Percentiles rank a stretch among this genome's conserved stretches.
Conservation (phyloP, 1,140 invertebrate genomes). For the Listronotus oregonensis region DNA sequence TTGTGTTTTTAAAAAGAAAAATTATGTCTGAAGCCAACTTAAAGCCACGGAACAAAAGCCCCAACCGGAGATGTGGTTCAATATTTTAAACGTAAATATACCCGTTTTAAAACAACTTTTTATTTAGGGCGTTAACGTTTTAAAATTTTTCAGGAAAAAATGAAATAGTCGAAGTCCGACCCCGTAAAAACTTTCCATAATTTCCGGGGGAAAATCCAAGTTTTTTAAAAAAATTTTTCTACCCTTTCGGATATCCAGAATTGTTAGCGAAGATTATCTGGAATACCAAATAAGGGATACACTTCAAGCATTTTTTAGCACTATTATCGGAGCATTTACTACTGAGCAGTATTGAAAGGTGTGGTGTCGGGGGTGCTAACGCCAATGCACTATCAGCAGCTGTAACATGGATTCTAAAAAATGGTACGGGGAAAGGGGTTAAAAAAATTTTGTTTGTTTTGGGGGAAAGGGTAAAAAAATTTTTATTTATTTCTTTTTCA, state of each 20-base stretch:
- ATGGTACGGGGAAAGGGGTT: conserved; percentile 82
- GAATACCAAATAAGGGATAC: conserved; percentile 95
- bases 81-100: conserved; percentile 23
- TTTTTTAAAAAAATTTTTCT: conserved; percentile 49
- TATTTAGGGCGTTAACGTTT: not conserved
- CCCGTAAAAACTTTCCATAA: conserved; percentile 6
- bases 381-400: conserved; percentile 90
- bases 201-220: conserved; percentile 23
- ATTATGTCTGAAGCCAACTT: conserved; percentile 24
- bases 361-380: conserved; percentile 84
- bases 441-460: conserved; percentile 92
- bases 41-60: conserved; percentile 37
- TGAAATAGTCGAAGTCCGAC: conserved; percentile 29
- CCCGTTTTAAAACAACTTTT: not conserved
- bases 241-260: conserved; percentile 86
- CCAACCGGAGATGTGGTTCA: conserved; percentile 29
- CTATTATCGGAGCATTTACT: conserved; percentile 73
- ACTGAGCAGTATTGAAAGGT: conserved; percentile 79
- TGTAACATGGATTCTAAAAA: conserved; percentile 92
- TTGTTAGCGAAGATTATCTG: conserved; percentile 90
- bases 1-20: too few species aligned
- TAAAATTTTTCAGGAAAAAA: conserved; percentile 24
- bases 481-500: too few species aligned
- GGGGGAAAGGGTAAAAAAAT: conserved; percentile 90
- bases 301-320: conserved; percentile 91